These are phyloP conservation scores for Callospermophilus lateralis DNA, from an alignment of 2,113 vertebrate genomes.

Conservation along the genomic window DNA sequence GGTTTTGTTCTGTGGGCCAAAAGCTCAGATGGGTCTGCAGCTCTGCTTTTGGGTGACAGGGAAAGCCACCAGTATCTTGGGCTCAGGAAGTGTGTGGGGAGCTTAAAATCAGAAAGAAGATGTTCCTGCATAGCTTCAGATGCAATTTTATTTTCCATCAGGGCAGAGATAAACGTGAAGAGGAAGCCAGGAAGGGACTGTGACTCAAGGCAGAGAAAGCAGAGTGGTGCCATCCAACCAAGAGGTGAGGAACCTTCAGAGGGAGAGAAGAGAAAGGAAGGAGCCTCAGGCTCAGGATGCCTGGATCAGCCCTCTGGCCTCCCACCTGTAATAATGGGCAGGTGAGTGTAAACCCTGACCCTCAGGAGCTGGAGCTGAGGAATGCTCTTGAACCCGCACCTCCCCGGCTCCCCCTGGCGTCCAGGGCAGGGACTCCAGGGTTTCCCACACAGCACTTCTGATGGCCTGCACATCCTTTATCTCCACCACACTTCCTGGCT, in stretches of 20 bases:
- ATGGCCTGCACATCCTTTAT: too few species aligned
- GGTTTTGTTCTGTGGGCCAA: too few species aligned
- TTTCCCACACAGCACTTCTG: background rate
- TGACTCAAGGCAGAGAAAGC: background rate
- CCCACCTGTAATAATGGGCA: background rate
- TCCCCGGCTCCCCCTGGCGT: background rate
- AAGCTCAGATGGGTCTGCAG: background rate
- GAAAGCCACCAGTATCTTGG: fast-evolving
- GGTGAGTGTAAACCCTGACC: too few species aligned
- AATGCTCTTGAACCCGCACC: fast-evolving
- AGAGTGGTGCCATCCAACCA: too few species aligned
- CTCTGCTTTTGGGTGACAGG: fast-evolving
- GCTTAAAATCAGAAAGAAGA: background rate
- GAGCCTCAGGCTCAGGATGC: too few species aligned
- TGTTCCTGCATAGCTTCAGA: too few species aligned
- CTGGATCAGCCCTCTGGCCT: fast-evolving
- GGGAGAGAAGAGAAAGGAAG: too few species aligned
- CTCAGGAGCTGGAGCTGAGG: fast-evolving
- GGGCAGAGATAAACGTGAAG: fast-evolving
- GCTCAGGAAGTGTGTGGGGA: background rate
- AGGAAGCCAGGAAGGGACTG: background rate
- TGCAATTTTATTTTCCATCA: fast-evolving
- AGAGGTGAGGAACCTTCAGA: background rate
- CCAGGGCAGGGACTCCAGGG: fast-evolving
- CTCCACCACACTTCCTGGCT: too few species aligned